Evolutionary conservation across 2,888 invertebrate genomes (phyloP), one percentile per base, ranked within the genome.

Genomic region (Carabus problematicus): DNA sequence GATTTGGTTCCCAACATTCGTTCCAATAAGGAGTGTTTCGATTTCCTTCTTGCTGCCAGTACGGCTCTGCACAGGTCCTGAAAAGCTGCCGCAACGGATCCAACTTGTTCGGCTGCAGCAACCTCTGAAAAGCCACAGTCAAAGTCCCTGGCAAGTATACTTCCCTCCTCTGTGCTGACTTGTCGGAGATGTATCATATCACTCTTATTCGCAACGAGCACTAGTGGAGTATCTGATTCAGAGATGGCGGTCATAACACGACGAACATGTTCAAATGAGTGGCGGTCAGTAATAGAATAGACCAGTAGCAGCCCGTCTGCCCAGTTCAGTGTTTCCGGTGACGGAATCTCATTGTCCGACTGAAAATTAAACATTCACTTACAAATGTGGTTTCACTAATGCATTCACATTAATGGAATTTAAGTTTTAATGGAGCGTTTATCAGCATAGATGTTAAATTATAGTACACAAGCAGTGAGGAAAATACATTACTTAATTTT

Each of bases 141-240:
- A 77, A 92, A 91, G 79, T 94, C 93, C 79, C 94, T 92, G 8
- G 94, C 94, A 61, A 95, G 83, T 74, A 92, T 93, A 79, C 94
- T 93, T 41, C 94, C 95, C 82, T 95, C 95, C 76, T 95, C 95
- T 3, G 88, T 87, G 77, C 91, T 93, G 64, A 95, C 93, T 86
- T 94, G 93, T 75, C 95, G 85, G 73, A 95, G 83, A 81, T 95
- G 95, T 72, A 94, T 91, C 93, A 95, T 92, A 77, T 95, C 95
- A 18, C 91, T 91, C 82, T 95, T 95, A 78, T 95, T 95, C 47
- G 91, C 95, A 40, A 94, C 91, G n/a, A 95, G 85, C n/a, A 92
- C 89, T 42, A 93, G 85, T 0, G 94, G 94, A 71, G 90, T 88
- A 72, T 92, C 91, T 0, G 86, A 79, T 87, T 91, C 71, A 88